phyloP scores from a whole-genome alignment of 2,797 vertebrate species.

The Rousettus madagascariensis region DNA sequence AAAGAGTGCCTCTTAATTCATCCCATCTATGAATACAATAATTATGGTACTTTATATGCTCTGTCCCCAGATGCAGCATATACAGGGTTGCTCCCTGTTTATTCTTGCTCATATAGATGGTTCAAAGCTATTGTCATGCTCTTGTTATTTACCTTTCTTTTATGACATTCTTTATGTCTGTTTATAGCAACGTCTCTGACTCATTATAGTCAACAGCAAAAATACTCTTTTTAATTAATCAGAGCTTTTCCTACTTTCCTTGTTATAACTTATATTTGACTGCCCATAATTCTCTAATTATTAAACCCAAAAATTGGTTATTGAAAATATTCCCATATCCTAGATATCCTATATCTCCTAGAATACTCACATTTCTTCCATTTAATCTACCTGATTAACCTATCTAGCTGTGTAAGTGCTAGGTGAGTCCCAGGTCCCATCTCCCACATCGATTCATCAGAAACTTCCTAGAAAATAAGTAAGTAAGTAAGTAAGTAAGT shows the following conservation, averaged over 20 bases:
- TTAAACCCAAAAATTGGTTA: not conserved
- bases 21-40: not conserved
- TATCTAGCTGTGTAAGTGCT: not conserved
- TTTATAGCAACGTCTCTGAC: not conserved
- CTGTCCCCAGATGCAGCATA: not conserved
- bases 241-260: not conserved
- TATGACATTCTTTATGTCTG: not conserved
- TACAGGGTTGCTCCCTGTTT: not conserved
- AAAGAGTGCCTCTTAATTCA: not conserved
- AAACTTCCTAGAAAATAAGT: not conserved
- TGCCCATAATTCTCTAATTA: not conserved
- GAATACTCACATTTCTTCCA: not conserved
- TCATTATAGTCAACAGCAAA: not conserved
- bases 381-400: no score
- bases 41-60: not conserved
- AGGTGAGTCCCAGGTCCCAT: no score
- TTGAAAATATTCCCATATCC: not conserved
- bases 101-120: not conserved
- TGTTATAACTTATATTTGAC: not conserved
- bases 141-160: not conserved
- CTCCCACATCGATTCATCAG: not conserved
- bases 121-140: not conserved
- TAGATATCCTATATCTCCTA: not conserved
- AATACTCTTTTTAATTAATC: not conserved
- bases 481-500: not conserved